Evolutionary conservation across 2,888 invertebrate genomes (phyloP), one percentile per base, ranked within the genome.

Genomic region (Galerucella nymphaeae): DNA sequence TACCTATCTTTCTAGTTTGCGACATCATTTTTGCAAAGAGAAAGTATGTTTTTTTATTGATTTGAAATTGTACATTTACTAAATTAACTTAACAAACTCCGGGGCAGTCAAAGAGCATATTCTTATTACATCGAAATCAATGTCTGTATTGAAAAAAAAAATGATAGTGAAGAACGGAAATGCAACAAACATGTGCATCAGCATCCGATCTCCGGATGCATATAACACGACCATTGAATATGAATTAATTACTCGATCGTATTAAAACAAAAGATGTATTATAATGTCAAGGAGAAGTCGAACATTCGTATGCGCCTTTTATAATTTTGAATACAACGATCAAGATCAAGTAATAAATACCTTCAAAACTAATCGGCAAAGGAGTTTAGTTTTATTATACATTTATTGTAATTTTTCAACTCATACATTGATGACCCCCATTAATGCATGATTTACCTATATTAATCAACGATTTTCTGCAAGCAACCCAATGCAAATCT

Each of bases 121-220:
- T 50, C 18, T 18, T 53, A 10, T 53, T 53, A 16, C 53, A 53
- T 18, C 53, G 10, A 16, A 53, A 16, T 9, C 8, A 50, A 50
- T 14, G 11, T 1, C 45, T 13, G 45, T 13, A 45, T 45, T 45
- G 11, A 50, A 50, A 50, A 53, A 53, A 53, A 18, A 48, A 48
- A 48, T 16, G 53, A 53, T 53, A 53, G 53, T 53, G 53, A 71
- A 66, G 73, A 70, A 74, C 74, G 76, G 75, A 76, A 76, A 72
- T 74, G 55, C 55, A 20, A 64, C 70, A 72, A 76, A 77, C 78
- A 77, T 79, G 78, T 77, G 77, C 76, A 77, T 73, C 73, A 73
- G 75, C 77, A 76, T 77, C 77, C 75, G 70, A 74, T 69, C 72
- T 74, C 73, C 77, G 77, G 77, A 77, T 77, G 75, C 75, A 70